Base-by-base conservation (phyloP, 2,888 invertebrate genomes). In the Philonicus albiceps region DNA sequence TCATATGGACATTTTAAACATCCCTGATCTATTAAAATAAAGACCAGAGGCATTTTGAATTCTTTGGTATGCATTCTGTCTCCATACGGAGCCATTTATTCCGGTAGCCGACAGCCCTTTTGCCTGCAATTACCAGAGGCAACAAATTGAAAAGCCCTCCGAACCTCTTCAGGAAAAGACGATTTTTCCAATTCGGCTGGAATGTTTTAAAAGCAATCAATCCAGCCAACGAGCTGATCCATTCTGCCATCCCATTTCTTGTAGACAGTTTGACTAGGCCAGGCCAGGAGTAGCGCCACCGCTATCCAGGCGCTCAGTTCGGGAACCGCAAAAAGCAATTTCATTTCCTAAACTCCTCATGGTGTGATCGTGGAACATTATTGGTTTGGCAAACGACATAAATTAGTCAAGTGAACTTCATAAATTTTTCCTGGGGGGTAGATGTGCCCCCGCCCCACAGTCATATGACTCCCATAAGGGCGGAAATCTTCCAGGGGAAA, bases 371-470 rank as follows among this genome's bases (percentile, higher is more conserved):
- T 86, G 87, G 83, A 87, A 87, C 87, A 87, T 87, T 87, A 87
- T 87, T 87, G 87, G 87, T 87, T 87, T 86, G 86, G 87, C 86
- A 87, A 87, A 87, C 87, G 87, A 87, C 87, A 87, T 87, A 87
- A 87, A 87, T 87, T 87, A 87, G 87, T 87, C 87, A 87, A 87
- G 87, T 85, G 87, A 87, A 87, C 87, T 87, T 87, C 86, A 87
- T 87, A 87, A 87, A 87, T 87, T 87, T 85, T 87, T 83, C 83
- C 76, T 86, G 73, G 86, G 55, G 16, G 75, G 53, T 83, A 86
- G n/a, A 84, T 75, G 72, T 40, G 37, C 55, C 74, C 40, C 72
- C 13, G 2, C 8, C 22, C 30, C 49, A 75, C 22, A 31, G 30
- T 55, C 64, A 64, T 30, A 30, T 19, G 30, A 13, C 53, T 87